Evolutionary conservation across 2,888 invertebrate genomes (phyloP).

Genomic region (Corythucha ciliata): DNA sequence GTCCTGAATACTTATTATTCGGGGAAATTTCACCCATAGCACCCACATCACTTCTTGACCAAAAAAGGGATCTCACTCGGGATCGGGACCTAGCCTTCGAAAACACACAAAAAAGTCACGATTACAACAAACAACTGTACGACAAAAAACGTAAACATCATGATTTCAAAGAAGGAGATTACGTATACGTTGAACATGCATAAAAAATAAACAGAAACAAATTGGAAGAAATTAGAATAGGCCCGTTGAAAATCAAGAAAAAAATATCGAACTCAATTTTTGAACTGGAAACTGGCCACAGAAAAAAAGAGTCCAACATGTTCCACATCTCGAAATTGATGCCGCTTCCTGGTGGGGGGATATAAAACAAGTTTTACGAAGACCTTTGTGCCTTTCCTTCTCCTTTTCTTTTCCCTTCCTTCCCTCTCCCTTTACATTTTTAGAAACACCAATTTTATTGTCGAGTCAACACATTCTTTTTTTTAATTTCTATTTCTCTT

Average conservation of each 20-base stretch:
- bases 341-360: too few species aligned
- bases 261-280: conserved; percentile 14
- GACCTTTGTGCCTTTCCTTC: too few species aligned
- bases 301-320: conserved; percentile 14
- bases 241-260: conserved; percentile 12
- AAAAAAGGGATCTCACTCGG: conserved; percentile 23
- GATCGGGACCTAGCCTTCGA: conserved; percentile 23
- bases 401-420: too few species aligned
- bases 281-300: background rate
- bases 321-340: conserved; percentile 13
- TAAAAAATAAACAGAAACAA: conserved; percentile 17
- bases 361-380: too few species aligned
- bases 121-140: conserved; percentile 22
- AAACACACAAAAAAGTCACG: conserved; percentile 23
- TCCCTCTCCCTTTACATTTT: too few species aligned
- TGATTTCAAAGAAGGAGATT: conserved; percentile 7
- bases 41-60: too few species aligned
- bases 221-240: conserved; percentile 9
- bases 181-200: conserved; percentile 19
- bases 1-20: conserved; percentile 31
- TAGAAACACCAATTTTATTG: too few species aligned
- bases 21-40: too few species aligned
- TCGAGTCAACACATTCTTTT: too few species aligned
- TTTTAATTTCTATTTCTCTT: too few species aligned
- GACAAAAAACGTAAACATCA: background rate